phyloP scores from a whole-genome alignment of 2,797 vertebrate species.

The Myotis myotis region DNA sequence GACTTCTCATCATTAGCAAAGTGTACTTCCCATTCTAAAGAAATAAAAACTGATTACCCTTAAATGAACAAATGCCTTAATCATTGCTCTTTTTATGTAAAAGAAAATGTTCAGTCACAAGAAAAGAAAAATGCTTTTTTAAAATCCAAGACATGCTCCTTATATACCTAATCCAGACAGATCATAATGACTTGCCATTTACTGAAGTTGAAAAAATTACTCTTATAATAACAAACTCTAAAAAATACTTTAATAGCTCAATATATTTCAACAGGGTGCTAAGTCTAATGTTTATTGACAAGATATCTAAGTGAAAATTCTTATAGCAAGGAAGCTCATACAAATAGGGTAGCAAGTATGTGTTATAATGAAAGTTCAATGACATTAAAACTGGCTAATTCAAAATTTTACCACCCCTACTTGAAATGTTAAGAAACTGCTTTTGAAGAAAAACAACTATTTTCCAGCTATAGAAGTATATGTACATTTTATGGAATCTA shows the following conservation, averaged over 20 bases:
- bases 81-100: not conserved
- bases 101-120: not conserved
- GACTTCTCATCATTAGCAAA: not conserved
- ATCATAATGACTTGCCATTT: conserved; percentile 30
- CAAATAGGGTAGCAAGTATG: not conserved
- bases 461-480: not conserved
- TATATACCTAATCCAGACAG: not conserved
- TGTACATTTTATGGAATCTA: not conserved
- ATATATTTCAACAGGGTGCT: conserved; percentile 21
- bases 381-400: conserved; percentile 33
- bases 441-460: conserved; percentile 45
- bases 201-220: not conserved
- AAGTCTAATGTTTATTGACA: conserved; percentile 20
- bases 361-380: not conserved
- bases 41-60: conserved; percentile 8
- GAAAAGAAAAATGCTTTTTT: not conserved
- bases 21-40: not conserved
- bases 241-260: conserved; percentile 15
- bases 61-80: not conserved
- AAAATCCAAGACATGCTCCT: not conserved
- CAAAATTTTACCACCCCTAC: conserved; percentile 17
- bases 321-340: not conserved
- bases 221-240: not conserved
- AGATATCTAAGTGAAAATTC: conserved; percentile 6
- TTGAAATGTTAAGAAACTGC: conserved; percentile 45